Evolutionary conservation across 2,888 invertebrate species (phyloP).

Genomic region (Oscheius sp.): DNA sequence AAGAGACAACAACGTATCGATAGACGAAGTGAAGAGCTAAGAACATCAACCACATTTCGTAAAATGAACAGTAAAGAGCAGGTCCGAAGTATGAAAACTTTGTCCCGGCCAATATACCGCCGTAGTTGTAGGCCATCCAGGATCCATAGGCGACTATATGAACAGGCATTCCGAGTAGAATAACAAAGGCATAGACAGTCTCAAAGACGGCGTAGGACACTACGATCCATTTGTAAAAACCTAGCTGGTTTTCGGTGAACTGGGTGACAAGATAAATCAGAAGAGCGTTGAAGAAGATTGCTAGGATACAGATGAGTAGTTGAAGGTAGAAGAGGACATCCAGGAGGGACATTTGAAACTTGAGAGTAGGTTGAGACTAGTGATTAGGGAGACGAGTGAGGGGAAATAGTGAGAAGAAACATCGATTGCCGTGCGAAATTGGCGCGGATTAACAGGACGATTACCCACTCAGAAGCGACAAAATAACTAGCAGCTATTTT

Average conservation of each 20-base stretch:
- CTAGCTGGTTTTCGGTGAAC: not conserved
- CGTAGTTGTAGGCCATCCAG: constrained; percentile 18
- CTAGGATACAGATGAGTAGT: not conserved
- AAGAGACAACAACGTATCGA: constrained; percentile 14
- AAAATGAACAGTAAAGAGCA: constrained; percentile 23
- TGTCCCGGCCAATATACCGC: constrained; percentile 12
- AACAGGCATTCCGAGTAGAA: constrained; percentile 22
- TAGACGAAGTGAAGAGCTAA: constrained; percentile 22
- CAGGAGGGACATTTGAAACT: not conserved
- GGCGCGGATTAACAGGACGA: not conserved
- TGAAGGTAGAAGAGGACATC: constrained; percentile 7
- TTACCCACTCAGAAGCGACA: not conserved
- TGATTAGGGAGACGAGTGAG: not conserved
- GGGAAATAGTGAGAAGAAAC: not conserved
- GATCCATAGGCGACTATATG: constrained; percentile 27
- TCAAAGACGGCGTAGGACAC: constrained; percentile 16
- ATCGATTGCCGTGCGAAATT: constrained; percentile 13
- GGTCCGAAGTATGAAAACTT: constrained; percentile 3
- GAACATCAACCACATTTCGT: constrained; percentile 23
- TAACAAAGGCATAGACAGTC: constrained; percentile 16
- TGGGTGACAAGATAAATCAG: constrained; percentile 16
- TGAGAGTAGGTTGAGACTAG: not conserved
- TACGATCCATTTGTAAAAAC: constrained; percentile 30
- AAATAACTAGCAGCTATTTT: not conserved
- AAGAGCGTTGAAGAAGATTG: constrained; percentile 10